phyloP scores from a whole-genome alignment of 2,113 vertebrate species.

The Suncus etruscus region DNA sequence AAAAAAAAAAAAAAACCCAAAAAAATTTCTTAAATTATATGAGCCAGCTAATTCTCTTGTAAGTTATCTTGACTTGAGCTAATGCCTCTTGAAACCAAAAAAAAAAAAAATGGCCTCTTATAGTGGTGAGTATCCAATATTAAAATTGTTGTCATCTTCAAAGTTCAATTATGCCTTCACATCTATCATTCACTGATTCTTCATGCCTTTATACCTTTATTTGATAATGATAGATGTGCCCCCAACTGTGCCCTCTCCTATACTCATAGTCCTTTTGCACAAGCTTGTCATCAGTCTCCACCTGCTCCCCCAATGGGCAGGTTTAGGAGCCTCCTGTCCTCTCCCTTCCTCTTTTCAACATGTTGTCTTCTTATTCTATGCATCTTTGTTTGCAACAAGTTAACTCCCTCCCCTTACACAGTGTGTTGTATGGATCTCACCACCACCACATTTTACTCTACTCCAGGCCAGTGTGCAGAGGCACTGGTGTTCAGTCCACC shows the following conservation, averaged over 20 bases:
- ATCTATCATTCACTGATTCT: background rate
- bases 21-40: background rate
- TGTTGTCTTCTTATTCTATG: conserved; percentile 42
- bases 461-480: background rate
- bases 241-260: background rate
- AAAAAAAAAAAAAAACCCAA: too few species aligned
- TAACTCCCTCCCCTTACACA: conserved; percentile 22
- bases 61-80: conserved; percentile 13
- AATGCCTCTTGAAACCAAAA: conserved; percentile 56
- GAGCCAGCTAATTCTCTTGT: conserved; percentile 28
- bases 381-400: background rate
- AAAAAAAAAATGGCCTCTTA: background rate
- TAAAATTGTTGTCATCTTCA: background rate
- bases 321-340: background rate
- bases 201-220: background rate
- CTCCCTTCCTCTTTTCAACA: background rate
- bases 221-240: background rate
- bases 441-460: background rate
- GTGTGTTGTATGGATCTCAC: background rate
- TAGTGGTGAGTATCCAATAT: background rate
- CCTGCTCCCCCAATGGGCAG: background rate
- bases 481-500: background rate
- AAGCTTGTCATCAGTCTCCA: background rate
- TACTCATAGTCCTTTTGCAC: background rate
- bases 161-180: conserved; percentile 18